Conservation (phyloP, 2,888 invertebrate species). For the Drosophila hamatofila region DNA sequence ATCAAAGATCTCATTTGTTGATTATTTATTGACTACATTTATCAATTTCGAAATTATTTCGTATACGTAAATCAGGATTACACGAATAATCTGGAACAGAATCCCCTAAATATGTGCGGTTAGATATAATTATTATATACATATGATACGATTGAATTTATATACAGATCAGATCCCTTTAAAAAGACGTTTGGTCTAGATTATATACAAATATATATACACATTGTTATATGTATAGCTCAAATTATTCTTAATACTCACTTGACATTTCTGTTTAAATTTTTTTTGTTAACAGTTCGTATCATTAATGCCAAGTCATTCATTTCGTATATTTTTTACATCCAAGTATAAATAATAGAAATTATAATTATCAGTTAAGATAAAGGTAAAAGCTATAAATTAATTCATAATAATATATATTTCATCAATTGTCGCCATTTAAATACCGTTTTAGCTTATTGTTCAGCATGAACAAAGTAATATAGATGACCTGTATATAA, state of each 20-base stretch:
- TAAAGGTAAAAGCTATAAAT: background rate
- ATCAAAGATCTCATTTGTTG: constrained; percentile 8
- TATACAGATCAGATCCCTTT: background rate
- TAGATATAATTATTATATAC: background rate
- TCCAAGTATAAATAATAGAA: background rate
- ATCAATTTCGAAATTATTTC: background rate
- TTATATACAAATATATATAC: background rate
- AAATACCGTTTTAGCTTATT: background rate
- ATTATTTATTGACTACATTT: constrained; percentile 5
- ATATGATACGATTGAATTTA: background rate
- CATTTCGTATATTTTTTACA: constrained; percentile 14
- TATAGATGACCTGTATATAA: no score
- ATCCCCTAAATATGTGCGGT: background rate
- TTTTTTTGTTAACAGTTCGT: background rate
- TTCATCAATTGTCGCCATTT: background rate
- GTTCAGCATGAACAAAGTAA: background rate
- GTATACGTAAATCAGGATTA: background rate
- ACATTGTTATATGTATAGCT: background rate
- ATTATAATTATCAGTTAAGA: background rate
- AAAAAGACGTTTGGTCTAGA: background rate
- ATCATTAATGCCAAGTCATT: constrained; percentile 5
- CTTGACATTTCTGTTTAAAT: constrained; percentile 1
- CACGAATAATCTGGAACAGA: background rate
- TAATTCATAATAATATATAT: background rate
- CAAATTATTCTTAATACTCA: constrained; percentile 5